Evolutionary conservation across 2,113 vertebrate genomes (phyloP), one percentile per base, ranked within the genome.

Genomic region (Istiophorus platypterus): DNA sequence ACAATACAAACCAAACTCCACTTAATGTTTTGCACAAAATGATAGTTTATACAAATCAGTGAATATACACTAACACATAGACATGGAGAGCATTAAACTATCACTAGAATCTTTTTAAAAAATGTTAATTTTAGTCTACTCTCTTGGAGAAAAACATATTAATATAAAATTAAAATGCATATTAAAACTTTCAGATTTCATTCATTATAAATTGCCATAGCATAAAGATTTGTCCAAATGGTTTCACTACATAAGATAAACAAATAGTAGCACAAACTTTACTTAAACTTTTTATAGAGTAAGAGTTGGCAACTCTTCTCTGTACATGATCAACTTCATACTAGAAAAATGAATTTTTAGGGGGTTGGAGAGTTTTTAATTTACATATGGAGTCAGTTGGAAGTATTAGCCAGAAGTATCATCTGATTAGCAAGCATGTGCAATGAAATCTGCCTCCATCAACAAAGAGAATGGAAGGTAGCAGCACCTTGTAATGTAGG

Each of bases 381-480:
- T 42, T 31, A 72, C 54, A 54, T 42, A 37, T 72, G 59, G 34
- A 73, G 26, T 73, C 26, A n/a, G 41, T 56, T 78, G 62, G 54
- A 63, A 73, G 61, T 42, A 59, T 78, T 54, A 67, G 29, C 57
- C 66, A 51, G 45, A 68, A 69, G 63, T 27, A 27, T 67, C 24
- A 67, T 72, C 45, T 59, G 13, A 64, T 42, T 22, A 31, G 13
- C 11, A 31, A 75, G 27, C 65, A 63, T 26, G 13, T 31, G 26
- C 11, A 65, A 71, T 47, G 22, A 39, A 51, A 65, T 71, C 37
- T 15, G 58, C 17, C 15, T 42, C 63, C 24, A 62, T 66, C 41
- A 67, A 26, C 26, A 77, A 41, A 26, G 10, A 5, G 26, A 71
- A n/a, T 1, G 12, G 13, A 20, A 39, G 27, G 11, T 27, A 70